Conservation (phyloP, 2,113 vertebrate species). For the Corydoras maculifer region DNA sequence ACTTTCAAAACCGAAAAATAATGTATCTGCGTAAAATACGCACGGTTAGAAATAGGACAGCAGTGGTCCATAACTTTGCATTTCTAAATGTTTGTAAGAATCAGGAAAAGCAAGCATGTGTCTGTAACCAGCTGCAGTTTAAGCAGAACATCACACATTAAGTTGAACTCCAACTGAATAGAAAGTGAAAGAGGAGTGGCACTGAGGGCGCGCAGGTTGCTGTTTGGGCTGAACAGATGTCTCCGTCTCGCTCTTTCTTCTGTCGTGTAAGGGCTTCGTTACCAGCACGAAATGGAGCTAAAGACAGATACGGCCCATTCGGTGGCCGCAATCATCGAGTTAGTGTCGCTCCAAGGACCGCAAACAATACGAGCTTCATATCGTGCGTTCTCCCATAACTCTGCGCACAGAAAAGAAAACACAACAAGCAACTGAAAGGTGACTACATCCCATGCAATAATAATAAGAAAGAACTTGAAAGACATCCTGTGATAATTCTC, state of each 20-base stretch:
- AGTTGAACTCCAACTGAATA: not conserved
- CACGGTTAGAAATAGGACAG: no score
- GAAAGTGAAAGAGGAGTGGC: not conserved
- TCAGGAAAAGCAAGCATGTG: no score
- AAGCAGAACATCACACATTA: not conserved
- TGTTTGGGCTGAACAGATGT: conserved; percentile 84
- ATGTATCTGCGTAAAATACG: no score
- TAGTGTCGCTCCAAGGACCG: conserved; percentile 96
- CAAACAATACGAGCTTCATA: conserved; percentile 93
- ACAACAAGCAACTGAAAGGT: conserved; percentile 54
- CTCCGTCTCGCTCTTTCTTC: conserved; percentile 88
- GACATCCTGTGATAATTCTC: no score
- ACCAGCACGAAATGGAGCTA: conserved; percentile 83
- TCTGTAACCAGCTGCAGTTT: not conserved
- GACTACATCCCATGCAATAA: no score
- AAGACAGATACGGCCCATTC: conserved; percentile 86
- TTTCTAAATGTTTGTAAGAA: no score
- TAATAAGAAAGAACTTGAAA: no score
- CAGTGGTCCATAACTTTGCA: no score
- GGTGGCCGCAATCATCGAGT: conserved; percentile 93
- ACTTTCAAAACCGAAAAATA: no score
- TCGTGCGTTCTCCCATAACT: conserved; percentile 89
- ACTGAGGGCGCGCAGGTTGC: conserved; percentile 22
- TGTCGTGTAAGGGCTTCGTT: conserved; percentile 76
- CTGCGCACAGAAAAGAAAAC: conserved; percentile 58